Conservation (phyloP, 2,888 invertebrate genomes). For the Pherbina coryleti region DNA sequence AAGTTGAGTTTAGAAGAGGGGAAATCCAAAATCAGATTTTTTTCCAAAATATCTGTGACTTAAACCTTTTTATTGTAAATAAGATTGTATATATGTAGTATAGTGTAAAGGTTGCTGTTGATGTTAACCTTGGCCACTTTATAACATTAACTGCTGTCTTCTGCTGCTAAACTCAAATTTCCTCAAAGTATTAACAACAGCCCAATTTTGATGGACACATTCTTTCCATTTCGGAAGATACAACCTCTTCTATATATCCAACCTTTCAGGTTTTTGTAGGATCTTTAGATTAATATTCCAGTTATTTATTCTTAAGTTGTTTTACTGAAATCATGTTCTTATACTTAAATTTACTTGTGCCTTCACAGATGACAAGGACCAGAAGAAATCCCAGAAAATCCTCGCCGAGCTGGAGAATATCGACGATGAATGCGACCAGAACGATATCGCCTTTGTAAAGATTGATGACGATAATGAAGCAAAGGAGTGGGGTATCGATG, state of each 20-base stretch:
- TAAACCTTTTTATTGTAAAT: background rate
- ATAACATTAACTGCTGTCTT: too few relatives aligned
- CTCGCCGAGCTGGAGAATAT: constrained; percentile 89
- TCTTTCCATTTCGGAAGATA: too few relatives aligned
- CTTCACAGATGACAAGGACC: constrained; percentile 85
- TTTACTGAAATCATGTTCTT: background rate
- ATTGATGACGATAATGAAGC: constrained; percentile 90
- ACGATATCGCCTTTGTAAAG: constrained; percentile 92
- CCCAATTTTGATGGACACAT: too few relatives aligned
- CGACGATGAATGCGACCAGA: constrained; percentile 93
- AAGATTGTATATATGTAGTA: too few relatives aligned
- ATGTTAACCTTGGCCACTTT: too few relatives aligned
- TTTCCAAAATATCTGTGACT: too few relatives aligned
- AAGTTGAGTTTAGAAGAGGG: constrained; percentile 68
- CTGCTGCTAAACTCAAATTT: too few relatives aligned
- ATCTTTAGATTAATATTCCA: background rate
- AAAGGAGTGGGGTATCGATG: constrained; percentile 89
- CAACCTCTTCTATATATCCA: too few relatives aligned
- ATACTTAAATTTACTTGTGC: background rate
- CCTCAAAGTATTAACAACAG: too few relatives aligned
- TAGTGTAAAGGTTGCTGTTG: too few relatives aligned
- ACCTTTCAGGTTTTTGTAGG: too few relatives aligned
- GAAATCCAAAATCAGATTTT: background rate
- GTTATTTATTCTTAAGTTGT: background rate
- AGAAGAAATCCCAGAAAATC: constrained; percentile 90